Percentiles rank a stretch among this genome's conserved stretches.
These are phyloP conservation scores for Conus betulinus DNA, from an alignment of 1,140 invertebrate species.

Conservation along the genomic window DNA sequence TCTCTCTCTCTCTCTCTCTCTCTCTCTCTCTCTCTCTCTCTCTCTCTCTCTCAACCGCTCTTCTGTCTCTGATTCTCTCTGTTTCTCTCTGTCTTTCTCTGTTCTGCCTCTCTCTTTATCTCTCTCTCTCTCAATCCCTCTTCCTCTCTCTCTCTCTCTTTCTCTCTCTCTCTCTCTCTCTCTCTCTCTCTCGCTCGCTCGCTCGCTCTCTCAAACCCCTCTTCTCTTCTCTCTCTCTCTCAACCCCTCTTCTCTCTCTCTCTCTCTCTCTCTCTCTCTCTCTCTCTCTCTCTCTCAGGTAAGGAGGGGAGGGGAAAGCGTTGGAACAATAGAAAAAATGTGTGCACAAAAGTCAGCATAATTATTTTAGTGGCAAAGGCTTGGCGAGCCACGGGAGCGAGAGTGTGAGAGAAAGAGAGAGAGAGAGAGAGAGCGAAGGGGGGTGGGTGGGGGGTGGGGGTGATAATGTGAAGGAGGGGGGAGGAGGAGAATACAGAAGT, in stretches of 20 bases:
- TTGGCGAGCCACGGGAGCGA: background rate
- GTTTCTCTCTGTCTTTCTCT: background rate
- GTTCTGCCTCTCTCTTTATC: background rate
- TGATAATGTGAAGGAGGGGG: too few relatives aligned
- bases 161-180: background rate
- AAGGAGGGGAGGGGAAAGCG: too few relatives aligned
- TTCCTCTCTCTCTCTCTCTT: background rate
- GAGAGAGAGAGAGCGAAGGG: too few relatives aligned
- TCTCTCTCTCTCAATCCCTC: background rate
- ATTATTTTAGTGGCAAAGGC: too few relatives aligned
- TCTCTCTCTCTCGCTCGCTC: background rate
- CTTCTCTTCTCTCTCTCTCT: background rate
- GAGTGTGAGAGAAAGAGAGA: background rate
- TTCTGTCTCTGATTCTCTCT: background rate
- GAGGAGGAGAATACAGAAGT: too few relatives aligned
- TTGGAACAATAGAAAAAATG: too few relatives aligned
- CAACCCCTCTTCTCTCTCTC: background rate
- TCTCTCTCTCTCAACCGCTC: background rate
- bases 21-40: too few relatives aligned
- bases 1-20: too few relatives aligned
- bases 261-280: background rate
- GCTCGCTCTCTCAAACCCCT: background rate
- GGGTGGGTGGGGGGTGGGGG: too few relatives aligned
- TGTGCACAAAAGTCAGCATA: too few relatives aligned
- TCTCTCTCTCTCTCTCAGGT: background rate